Conservation (phyloP, 2,113 vertebrate genomes). For the Willisornis vidua region DNA sequence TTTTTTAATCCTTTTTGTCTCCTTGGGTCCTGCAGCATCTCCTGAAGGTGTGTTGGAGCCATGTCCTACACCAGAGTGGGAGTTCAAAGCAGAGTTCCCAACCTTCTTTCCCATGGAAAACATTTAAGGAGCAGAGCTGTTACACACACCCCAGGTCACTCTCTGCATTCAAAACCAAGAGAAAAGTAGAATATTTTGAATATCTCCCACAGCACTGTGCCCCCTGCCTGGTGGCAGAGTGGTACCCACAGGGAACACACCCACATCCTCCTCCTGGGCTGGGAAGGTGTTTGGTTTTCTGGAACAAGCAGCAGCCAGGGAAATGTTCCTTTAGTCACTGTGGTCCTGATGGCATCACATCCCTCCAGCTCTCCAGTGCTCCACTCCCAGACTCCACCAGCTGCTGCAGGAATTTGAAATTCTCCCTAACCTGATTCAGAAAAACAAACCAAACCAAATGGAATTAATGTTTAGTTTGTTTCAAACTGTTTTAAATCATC, state of each 20-base stretch:
- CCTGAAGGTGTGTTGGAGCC: background rate
- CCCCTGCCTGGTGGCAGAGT: background rate
- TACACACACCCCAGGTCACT: background rate
- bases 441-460: background rate
- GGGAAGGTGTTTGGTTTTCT: slow-evolving; percentile 11
- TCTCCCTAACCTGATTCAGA: background rate
- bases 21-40: fast-evolving
- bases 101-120: background rate
- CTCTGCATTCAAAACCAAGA: background rate
- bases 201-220: background rate
- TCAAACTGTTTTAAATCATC: background rate
- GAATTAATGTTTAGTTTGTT: background rate
- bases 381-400: background rate
- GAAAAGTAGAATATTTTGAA: background rate
- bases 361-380: background rate
- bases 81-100: too few relatives aligned
- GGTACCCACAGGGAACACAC: slow-evolving; percentile 39
- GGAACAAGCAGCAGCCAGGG: slow-evolving; percentile 15
- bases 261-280: background rate
- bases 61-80: background rate
- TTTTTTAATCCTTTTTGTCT: background rate
- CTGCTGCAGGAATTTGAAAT: background rate
- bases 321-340: background rate
- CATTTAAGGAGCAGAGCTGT: fast-evolving
- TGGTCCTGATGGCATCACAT: background rate